These are phyloP conservation scores for Bos indicus DNA, from an alignment of 2,113 vertebrate genomes.

Conservation along the genomic window DNA sequence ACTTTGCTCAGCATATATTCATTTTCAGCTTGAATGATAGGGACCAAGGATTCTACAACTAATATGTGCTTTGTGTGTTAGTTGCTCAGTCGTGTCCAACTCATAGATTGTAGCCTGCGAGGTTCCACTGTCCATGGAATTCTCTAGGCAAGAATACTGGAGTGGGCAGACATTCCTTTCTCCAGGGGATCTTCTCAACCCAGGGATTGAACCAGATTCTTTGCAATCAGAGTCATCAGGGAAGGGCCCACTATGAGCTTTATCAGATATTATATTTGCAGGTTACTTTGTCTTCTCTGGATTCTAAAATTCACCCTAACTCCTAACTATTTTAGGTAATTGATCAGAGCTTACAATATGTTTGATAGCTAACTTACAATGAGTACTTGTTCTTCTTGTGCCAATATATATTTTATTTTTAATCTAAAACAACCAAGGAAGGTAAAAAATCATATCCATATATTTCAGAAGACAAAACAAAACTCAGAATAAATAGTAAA, in stretches of 20 bases:
- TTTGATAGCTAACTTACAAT: neutral
- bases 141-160: neutral
- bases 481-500: neutral
- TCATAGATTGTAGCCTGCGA: neutral
- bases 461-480: neutral
- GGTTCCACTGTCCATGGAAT: neutral
- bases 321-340: neutral
- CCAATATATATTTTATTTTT: neutral
- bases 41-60: neutral
- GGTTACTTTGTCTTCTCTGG: neutral
- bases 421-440: neutral
- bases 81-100: neutral
- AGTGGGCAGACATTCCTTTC: neutral
- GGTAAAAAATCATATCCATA: neutral
- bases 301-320: neutral
- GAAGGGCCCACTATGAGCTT: neutral
- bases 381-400: neutral
- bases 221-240: neutral
- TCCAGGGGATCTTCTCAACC: neutral
- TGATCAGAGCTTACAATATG: neutral
- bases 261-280: neutral
- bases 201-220: neutral
- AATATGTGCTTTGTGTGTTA: neutral
- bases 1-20: neutral
- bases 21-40: neutral